phyloP scores from a whole-genome alignment of 2,888 invertebrate genomes.

The Eremobia ochroleuca region DNA sequence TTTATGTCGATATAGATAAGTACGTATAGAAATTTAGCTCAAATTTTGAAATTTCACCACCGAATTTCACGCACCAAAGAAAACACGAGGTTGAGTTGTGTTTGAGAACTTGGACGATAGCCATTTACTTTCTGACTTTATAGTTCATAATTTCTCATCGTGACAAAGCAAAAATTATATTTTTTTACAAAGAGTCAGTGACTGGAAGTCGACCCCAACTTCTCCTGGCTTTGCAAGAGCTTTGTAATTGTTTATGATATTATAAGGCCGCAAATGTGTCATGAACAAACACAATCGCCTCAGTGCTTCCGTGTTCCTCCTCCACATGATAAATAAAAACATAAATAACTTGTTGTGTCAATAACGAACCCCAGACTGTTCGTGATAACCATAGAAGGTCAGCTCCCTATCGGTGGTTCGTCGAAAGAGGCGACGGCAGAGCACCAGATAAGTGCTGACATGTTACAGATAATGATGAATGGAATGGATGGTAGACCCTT shows the following conservation, averaged over 20 bases:
- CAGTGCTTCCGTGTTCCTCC: not conserved
- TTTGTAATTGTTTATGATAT: not conserved
- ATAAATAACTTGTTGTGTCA: conserved; percentile 32
- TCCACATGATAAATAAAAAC: conserved; percentile 7
- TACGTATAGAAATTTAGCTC: not conserved
- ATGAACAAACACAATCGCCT: not conserved
- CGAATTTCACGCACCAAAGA: not conserved
- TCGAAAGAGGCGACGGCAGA: conserved; percentile 17
- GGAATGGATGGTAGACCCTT: conserved; percentile 7
- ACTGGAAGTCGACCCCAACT: no score
- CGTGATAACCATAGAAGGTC: conserved; percentile 56
- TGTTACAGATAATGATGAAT: conserved; percentile 27
- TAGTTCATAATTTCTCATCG: not conserved
- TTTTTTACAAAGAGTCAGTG: no score
- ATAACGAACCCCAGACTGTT: conserved; percentile 17
- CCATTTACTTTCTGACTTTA: not conserved
- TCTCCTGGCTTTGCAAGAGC: not conserved
- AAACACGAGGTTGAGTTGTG: not conserved
- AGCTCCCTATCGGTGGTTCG: conserved; percentile 42
- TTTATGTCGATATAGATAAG: not conserved
- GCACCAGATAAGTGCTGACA: conserved; percentile 42
- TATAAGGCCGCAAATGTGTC: not conserved
- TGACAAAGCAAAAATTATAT: not conserved
- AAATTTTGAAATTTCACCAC: not conserved
- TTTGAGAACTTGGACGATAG: not conserved